These are phyloP conservation scores for Eudasyphora cyanicolor DNA, from an alignment of 2,888 invertebrate genomes.

Conservation along the genomic window DNA sequence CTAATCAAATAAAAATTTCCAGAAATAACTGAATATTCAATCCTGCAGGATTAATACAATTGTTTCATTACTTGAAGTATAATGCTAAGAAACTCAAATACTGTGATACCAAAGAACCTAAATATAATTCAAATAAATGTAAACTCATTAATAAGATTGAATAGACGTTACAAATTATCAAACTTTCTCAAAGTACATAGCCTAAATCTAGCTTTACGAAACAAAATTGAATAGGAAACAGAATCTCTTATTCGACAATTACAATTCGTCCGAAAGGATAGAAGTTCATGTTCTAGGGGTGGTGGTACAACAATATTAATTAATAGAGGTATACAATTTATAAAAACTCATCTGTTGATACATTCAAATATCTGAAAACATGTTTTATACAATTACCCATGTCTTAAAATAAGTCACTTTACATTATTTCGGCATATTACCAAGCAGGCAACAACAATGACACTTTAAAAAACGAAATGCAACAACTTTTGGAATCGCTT, in stretches of 20 bases:
- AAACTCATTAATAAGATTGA: conserved; percentile 46
- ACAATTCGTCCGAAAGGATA: conserved; percentile 31
- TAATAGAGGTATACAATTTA: conserved; percentile 27
- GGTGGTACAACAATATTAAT: conserved; percentile 46
- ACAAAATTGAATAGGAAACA: conserved; percentile 41
- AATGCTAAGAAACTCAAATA: neutral
- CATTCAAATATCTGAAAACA: conserved; percentile 35
- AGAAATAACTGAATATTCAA: conserved; percentile 44
- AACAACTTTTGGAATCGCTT: conserved; percentile 31
- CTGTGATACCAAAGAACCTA: conserved; percentile 34
- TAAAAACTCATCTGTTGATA: conserved; percentile 8
- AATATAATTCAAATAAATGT: no score
- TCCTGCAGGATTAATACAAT: conserved; percentile 29
- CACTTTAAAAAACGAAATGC: neutral
- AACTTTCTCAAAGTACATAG: conserved; percentile 36
- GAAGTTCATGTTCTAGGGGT: neutral
- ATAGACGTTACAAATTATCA: conserved; percentile 34
- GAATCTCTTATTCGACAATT: conserved; percentile 26
- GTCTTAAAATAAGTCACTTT: no score
- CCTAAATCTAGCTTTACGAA: conserved; percentile 36
- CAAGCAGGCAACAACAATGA: conserved; percentile 37
- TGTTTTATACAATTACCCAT: no score
- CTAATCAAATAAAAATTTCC: conserved; percentile 44
- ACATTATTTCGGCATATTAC: conserved; percentile 41
- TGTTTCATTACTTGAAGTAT: neutral